Evolutionary conservation across 2,797 vertebrate genomes (phyloP).

Genomic region (Thunnus albacares): DNA sequence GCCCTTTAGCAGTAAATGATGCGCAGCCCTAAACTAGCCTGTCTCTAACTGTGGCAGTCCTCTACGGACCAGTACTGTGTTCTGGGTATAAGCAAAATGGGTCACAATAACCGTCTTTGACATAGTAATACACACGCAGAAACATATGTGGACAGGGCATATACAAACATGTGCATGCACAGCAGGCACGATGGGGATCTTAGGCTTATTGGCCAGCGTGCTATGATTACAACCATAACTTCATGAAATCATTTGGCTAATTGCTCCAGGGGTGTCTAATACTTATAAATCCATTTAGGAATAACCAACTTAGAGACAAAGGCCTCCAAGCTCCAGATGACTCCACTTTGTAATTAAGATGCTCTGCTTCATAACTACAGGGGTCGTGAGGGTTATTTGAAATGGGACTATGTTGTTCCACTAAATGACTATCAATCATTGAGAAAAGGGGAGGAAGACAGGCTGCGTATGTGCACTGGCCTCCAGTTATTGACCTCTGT

Average conservation of each 20-base stretch:
- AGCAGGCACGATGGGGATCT: neutral
- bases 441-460: conserved; percentile 18
- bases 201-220: conserved; percentile 22
- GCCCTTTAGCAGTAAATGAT: conserved; percentile 31
- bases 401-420: conserved; percentile 27
- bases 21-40: conserved; percentile 16
- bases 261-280: conserved; percentile 46
- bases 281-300: conserved; percentile 50
- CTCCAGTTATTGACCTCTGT: conserved; percentile 30
- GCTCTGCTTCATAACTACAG: conserved; percentile 36
- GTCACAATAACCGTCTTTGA: conserved; percentile 36
- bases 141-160: neutral
- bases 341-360: conserved; percentile 55
- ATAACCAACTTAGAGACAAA: conserved; percentile 10
- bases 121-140: conserved; percentile 7
- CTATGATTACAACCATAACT: conserved; percentile 37
- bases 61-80: conserved; percentile 16
- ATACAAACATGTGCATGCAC: neutral
- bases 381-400: conserved; percentile 35
- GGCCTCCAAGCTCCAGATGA: conserved; percentile 24
- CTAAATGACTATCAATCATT: conserved; percentile 48
- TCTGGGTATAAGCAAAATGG: conserved; percentile 34
- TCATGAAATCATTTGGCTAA: conserved; percentile 47
- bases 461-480: neutral
- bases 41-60: conserved; percentile 41